Base-by-base conservation (phyloP, 2,888 invertebrate genomes). In the Cephus rjabovi region DNA sequence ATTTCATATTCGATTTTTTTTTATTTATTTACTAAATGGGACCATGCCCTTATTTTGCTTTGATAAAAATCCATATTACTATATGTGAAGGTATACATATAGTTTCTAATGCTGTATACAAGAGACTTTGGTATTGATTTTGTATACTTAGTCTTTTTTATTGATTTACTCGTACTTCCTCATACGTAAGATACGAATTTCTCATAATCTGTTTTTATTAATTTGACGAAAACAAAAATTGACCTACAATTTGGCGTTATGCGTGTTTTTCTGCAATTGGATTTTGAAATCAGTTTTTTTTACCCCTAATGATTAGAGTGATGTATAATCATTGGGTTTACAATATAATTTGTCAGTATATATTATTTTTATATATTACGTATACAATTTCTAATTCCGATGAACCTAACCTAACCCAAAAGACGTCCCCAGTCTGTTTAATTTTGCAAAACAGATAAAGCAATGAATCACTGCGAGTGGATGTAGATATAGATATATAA, bases 361-460 rank as follows among this genome's bases (percentile, higher is more conserved):
- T 15, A 56, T 56, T 0, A 56, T 56, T 23, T 56, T 6, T 23
- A 9, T 56, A 9, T 23, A 56, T 15, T 56, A 23, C 9, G 15
- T 23, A 56, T 23, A 56, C 2, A 23, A 15, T 23, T 56, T 56
- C 9, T 56, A 56, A 23, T 56, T 56, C 9, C 9, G 56, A 56
- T 23, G 56, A 56, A 56, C 56, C 56, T 56, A 56, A 56, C 56
- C 23, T 40, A 40, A 40, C 40, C 40, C 23, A 56, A 56, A 2
- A 23, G 56, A 56, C 56, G 6, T 23, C 1, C 23, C 6, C 9
- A 56, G 56, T 56, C 2, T 23, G 23, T 15, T 56, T 56, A 23
- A 56, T 56, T 9, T 79, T 75, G 79, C 77, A 76, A 80, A 79
- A 79, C 79, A 79, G 81, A 83, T 78, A 79, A 79, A 75, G 74